Evolutionary conservation across 2,113 vertebrate species (phyloP).

Genomic region (Tiliqua scincoides): DNA sequence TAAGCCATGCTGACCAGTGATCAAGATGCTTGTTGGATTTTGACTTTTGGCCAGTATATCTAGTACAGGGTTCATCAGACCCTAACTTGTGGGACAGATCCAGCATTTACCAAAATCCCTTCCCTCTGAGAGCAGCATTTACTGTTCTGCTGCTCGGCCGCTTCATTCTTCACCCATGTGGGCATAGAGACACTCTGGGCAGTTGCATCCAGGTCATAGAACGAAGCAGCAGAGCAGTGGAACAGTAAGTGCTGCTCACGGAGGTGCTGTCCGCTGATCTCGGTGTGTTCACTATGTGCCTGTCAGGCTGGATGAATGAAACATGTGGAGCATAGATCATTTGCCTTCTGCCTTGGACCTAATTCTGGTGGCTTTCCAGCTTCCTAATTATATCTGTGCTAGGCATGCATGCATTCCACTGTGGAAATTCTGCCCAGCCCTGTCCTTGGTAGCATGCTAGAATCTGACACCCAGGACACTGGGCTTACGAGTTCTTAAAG

Average conservation of each 20-base stretch:
- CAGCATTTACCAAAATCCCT: too few relatives aligned
- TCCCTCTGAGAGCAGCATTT: too few relatives aligned
- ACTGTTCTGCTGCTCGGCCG: too few relatives aligned
- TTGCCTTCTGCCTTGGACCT: not conserved
- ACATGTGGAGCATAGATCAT: not conserved
- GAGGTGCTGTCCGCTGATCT: too few relatives aligned
- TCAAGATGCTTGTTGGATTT: not conserved
- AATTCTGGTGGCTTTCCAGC: not conserved
- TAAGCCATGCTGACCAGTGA: too few relatives aligned
- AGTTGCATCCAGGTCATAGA: too few relatives aligned
- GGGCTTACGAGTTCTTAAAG: not conserved
- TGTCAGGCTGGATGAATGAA: not conserved
- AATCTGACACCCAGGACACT: not conserved
- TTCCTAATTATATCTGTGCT: not conserved
- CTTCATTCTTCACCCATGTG: too few relatives aligned
- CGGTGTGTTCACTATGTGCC: not conserved
- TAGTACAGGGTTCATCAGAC: too few relatives aligned
- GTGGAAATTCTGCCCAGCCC: not conserved
- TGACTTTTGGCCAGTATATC: not conserved
- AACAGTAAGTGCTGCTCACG: too few relatives aligned
- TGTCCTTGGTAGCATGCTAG: not conserved
- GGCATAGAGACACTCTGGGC: too few relatives aligned
- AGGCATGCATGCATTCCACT: not conserved
- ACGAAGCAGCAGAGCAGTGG: too few relatives aligned
- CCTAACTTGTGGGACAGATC: too few relatives aligned